Percentiles rank a stretch among this genome's conserved stretches.
phyloP scores from a whole-genome alignment of 1,140 invertebrate genomes.

The Pseudobourletiella spinata region DNA sequence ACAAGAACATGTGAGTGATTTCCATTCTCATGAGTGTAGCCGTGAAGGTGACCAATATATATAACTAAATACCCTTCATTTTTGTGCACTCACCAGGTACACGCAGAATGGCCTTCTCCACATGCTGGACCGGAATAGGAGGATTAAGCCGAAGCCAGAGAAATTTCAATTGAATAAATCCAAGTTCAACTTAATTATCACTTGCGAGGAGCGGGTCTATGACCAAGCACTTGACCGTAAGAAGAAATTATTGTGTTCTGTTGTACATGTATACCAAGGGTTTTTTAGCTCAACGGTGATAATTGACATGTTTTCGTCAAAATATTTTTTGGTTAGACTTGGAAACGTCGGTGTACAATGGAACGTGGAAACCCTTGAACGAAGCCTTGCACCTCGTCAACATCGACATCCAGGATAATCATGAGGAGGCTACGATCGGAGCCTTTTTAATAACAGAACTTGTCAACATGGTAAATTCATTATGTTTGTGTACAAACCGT shows the following conservation, averaged over 20 bases:
- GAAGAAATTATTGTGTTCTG: too few species aligned
- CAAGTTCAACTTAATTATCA: conserved; percentile 93
- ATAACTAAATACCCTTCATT: too few species aligned
- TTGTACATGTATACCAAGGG: too few species aligned
- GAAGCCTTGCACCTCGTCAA: conserved; percentile 88
- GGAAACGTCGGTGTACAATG: background rate
- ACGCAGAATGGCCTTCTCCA: conserved; percentile 97
- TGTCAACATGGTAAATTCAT: conserved; percentile 66
- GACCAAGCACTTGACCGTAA: conserved; percentile 74
- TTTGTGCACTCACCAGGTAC: too few species aligned
- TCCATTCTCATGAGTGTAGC: too few species aligned
- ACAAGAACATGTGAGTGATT: conserved; percentile 76
- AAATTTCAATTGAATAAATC: conserved; percentile 84
- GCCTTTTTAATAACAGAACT: conserved; percentile 97
- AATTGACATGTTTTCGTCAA: conserved; percentile 2
- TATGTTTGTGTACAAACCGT: background rate
- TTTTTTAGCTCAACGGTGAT: background rate
- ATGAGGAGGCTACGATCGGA: conserved; percentile 98
- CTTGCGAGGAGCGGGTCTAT: conserved; percentile 97
- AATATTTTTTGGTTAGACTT: background rate
- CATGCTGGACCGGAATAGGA: conserved; percentile 94
- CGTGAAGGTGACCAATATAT: too few species aligned
- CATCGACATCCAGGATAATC: conserved; percentile 98
- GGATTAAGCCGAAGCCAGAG: conserved; percentile 91
- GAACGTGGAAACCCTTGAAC: background rate